A percentile compares a stretch with the other conserved stretches of the same genome.
phyloP scores from a whole-genome alignment of 2,113 vertebrate genomes.

The Nycticebus coucang region DNA sequence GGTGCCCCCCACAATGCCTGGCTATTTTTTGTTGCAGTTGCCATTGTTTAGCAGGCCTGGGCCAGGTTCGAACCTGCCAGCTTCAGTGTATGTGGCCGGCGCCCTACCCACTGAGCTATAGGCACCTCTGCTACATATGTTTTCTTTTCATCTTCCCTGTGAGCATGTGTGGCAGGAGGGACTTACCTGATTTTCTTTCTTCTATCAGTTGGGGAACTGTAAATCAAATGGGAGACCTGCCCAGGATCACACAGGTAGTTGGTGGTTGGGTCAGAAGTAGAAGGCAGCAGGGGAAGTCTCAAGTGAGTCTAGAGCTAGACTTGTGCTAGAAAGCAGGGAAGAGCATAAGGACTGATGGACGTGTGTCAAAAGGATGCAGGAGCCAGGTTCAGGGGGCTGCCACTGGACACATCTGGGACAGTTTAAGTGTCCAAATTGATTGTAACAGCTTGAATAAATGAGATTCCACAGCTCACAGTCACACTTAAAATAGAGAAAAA shows the following conservation, averaged over 20 bases:
- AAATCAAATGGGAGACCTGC: neutral
- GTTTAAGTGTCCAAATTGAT: neutral
- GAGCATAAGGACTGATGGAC: neutral
- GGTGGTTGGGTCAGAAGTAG: neutral
- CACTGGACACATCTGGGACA: neutral
- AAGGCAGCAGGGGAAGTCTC: neutral
- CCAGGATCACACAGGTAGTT: neutral
- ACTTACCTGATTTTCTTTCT: neutral
- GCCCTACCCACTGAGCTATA: no score
- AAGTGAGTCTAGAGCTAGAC: neutral
- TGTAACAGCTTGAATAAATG: constrained; percentile 28
- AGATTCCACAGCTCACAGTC: neutral
- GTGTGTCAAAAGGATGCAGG: neutral
- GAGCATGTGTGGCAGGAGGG: neutral
- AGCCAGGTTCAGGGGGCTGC: neutral
- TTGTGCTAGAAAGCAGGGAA: neutral
- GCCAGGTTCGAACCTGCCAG: no score
- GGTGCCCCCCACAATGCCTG: no score
- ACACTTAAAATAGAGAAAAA: constrained; percentile 16
- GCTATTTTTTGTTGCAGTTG: no score
- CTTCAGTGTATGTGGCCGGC: no score
- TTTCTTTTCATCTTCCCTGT: neutral
- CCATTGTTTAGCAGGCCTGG: no score
- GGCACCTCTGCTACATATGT: neutral
- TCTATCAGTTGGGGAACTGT: constrained; percentile 13